A percentile compares a stretch with the other conserved stretches of the same genome.
Evolutionary conservation across 2,888 invertebrate species (phyloP).

Genomic region (Pseudococcus jackbeardsleyi): DNA sequence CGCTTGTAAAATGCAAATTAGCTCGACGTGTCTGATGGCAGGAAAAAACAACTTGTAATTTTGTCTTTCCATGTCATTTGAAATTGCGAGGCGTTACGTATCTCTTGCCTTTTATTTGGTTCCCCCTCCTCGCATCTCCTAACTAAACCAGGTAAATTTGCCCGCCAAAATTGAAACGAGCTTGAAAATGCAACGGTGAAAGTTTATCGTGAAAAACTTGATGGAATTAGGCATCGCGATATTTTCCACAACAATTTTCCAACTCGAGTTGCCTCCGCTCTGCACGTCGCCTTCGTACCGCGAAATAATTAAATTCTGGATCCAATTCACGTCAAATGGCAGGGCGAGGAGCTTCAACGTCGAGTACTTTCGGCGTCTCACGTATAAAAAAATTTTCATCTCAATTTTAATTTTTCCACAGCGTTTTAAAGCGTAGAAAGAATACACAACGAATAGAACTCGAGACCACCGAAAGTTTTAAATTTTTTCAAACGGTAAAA

Average conservation of each 20-base stretch:
- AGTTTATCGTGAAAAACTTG: background rate
- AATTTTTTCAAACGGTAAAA: conserved; percentile 1
- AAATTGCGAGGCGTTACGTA: background rate
- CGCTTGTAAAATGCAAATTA: conserved; percentile 36
- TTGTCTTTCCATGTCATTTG: background rate
- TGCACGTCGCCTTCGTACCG: conserved; percentile 3
- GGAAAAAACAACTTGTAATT: background rate
- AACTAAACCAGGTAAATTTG: too few relatives aligned
- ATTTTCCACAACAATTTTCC: background rate
- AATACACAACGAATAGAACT: background rate
- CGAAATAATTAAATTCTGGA: conserved; percentile 40
- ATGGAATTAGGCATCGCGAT: conserved; percentile 20
- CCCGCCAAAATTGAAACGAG: background rate
- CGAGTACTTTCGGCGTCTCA: background rate
- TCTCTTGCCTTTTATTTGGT: too few relatives aligned
- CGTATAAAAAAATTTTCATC: background rate
- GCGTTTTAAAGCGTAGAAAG: background rate
- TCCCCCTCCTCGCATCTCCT: too few relatives aligned
- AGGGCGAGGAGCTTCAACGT: conserved; percentile 5
- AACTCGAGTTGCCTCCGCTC: background rate
- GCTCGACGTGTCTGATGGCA: background rate
- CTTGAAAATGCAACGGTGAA: background rate
- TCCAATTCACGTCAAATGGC: conserved; percentile 6
- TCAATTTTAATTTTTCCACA: conserved; percentile 29
- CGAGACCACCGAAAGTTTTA: background rate